Percentiles rank a stretch among this genome's conserved stretches.
Evolutionary conservation across 2,888 invertebrate species (phyloP).

Genomic region (Capitulum mitella): DNA sequence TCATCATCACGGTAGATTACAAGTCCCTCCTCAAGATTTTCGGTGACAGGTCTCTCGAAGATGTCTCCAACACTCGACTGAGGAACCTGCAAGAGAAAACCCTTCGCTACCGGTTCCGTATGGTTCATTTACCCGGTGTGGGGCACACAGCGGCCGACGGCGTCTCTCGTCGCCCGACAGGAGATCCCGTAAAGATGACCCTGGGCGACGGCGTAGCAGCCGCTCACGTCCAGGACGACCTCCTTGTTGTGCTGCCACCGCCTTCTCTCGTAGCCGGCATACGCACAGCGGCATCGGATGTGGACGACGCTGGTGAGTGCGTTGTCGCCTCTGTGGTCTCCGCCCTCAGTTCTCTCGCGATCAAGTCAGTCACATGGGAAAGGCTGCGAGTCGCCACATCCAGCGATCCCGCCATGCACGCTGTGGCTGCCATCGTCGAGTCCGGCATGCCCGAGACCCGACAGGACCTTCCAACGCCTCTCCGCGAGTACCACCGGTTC

Average conservation of each 20-base stretch:
- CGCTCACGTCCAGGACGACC: no score
- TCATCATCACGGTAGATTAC: not conserved
- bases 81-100: not conserved
- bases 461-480: not conserved
- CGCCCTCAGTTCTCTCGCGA: no score
- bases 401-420: conserved; percentile 23
- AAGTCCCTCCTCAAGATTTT: not conserved
- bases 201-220: not conserved
- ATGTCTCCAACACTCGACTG: not conserved
- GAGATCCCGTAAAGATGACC: not conserved
- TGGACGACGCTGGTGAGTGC: no score
- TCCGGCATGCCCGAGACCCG: conserved; percentile 25
- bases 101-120: not conserved
- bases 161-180: not conserved
- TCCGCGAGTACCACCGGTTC: conserved; percentile 26
- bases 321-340: not conserved
- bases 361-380: conserved; percentile 29
- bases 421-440: not conserved
- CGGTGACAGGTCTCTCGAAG: conserved; percentile 10
- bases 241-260: no score
- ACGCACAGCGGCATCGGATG: not conserved
- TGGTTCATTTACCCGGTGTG: not conserved
- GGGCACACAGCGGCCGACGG: not conserved
- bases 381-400: conserved; percentile 4
- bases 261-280: not conserved